These are phyloP conservation scores for Brachyopa scutellaris DNA, from an alignment of 2,888 invertebrate species.

Conservation along the genomic window DNA sequence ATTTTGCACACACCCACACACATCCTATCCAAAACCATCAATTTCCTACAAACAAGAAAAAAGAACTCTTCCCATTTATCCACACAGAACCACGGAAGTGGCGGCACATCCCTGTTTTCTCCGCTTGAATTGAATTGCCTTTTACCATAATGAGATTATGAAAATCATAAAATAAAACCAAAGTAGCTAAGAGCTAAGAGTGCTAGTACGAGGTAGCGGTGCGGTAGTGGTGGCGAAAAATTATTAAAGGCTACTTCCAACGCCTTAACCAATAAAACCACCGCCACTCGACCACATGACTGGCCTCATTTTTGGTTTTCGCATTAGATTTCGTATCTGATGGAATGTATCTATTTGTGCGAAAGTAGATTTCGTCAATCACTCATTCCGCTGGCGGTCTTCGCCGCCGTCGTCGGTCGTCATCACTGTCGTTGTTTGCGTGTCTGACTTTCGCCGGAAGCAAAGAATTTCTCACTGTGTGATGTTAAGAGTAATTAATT, in stretches of 20 bases:
- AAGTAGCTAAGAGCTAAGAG: background rate
- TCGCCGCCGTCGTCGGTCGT: background rate
- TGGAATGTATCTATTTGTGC: conserved; percentile 14
- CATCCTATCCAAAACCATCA: background rate
- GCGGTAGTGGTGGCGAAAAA: background rate
- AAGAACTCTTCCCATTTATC: background rate
- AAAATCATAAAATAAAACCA: conserved; percentile 55
- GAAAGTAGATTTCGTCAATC: conserved; percentile 29
- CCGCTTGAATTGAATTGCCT: conserved; percentile 34
- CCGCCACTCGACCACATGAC: background rate
- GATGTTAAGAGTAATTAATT: conserved; percentile 46
- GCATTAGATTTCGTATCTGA: conserved; percentile 3
- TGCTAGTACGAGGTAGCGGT: background rate
- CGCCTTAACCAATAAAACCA: background rate
- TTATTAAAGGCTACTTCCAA: conserved; percentile 10
- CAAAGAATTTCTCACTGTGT: background rate
- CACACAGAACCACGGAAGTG: background rate
- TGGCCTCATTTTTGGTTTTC: background rate
- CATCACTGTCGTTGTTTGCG: background rate
- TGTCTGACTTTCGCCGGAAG: no score
- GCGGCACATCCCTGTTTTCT: background rate
- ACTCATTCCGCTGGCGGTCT: background rate
- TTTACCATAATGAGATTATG: conserved; percentile 59
- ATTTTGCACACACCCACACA: background rate
- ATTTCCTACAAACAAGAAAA: background rate